Evolutionary conservation across 1,140 invertebrate genomes (phyloP).

Genomic region (Parapsyche elsis): DNA sequence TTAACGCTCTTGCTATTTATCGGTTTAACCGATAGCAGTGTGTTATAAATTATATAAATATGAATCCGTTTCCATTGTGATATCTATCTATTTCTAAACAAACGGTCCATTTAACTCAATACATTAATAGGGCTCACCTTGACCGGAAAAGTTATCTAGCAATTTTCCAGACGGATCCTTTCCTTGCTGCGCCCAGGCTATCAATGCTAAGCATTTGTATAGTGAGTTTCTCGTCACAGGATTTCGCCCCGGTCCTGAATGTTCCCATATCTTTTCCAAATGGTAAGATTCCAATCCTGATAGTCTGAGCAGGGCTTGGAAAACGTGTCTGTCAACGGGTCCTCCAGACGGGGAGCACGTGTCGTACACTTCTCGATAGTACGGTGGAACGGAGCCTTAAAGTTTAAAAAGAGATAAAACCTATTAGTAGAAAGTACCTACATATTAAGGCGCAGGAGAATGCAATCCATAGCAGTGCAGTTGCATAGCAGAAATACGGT

Average conservation of each 20-base stretch:
- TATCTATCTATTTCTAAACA: no score
- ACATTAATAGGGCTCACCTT: conserved; percentile 65
- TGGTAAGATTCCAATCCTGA: conserved; percentile 71
- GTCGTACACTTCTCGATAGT: conserved; percentile 54
- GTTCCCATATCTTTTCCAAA: conserved; percentile 75
- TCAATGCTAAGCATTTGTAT: conserved; percentile 76
- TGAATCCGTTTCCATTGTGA: no score
- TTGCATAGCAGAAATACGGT: not conserved
- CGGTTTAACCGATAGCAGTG: not conserved
- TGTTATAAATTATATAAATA: no score
- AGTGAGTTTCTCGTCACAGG: conserved; percentile 70
- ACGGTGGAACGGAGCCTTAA: conserved; percentile 53
- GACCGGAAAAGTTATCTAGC: conserved; percentile 73
- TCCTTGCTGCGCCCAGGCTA: conserved; percentile 77
- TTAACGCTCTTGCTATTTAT: not conserved
- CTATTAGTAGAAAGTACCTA: not conserved
- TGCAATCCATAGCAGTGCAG: not conserved
- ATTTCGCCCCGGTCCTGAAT: conserved; percentile 71
- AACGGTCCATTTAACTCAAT: not conserved
- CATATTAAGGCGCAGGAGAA: no score
- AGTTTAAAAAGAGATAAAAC: conserved; percentile 28
- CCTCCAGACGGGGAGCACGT: conserved; percentile 50
- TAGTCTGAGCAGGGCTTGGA: conserved; percentile 70
- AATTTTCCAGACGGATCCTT: conserved; percentile 75
- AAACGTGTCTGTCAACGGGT: conserved; percentile 45